Evolutionary conservation across 2,113 vertebrate species (phyloP).

Genomic region (Cygnus buccinator): DNA sequence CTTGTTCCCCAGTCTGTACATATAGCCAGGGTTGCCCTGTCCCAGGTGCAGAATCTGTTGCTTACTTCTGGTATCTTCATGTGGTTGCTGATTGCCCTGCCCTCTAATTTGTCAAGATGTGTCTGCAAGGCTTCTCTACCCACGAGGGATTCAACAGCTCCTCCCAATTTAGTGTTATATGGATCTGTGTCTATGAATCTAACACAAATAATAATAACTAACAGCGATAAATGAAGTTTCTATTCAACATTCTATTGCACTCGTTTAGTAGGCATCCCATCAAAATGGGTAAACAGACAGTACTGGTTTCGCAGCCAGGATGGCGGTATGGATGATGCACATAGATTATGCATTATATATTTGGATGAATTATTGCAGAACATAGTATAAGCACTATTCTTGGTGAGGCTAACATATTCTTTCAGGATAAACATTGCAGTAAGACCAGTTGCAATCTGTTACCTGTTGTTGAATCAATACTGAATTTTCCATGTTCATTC

Average conservation of each 20-base stretch:
- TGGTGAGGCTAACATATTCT: not conserved
- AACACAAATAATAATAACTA: not conserved
- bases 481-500: constrained; percentile 94
- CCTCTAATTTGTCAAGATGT: too few species aligned
- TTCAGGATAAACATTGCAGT: not conserved
- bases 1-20: too few species aligned
- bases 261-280: not conserved
- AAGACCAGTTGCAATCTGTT: not conserved
- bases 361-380: not conserved
- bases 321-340: not conserved
- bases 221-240: not conserved
- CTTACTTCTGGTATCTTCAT: too few species aligned
- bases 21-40: too few species aligned
- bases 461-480: constrained; percentile 90
- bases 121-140: too few species aligned
- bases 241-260: not conserved
- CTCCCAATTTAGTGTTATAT: too few species aligned
- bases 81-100: too few species aligned
- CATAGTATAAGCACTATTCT: not conserved
- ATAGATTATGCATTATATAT: not conserved
- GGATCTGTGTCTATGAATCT: not conserved
- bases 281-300: not conserved
- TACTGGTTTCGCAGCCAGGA: not conserved
- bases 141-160: too few species aligned
- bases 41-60: too few species aligned